Evolutionary conservation across 1,140 invertebrate genomes (phyloP), one percentile per base, ranked within the genome.

Genomic region (Bombus terrestris): DNA sequence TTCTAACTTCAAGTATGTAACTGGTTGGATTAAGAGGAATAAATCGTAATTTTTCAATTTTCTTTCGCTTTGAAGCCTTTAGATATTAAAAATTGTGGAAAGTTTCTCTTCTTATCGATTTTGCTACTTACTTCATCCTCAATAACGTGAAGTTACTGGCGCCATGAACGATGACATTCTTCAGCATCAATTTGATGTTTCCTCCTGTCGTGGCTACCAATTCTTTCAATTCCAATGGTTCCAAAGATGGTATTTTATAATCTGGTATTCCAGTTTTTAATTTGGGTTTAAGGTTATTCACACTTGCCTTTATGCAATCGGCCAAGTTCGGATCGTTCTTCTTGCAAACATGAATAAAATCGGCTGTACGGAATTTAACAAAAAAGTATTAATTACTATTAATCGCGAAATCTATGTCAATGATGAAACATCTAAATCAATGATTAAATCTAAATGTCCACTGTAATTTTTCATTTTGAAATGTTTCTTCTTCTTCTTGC

Each of bases 161-260:
- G 13, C 96, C 97, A 73, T 93, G 95, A 4, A 96, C 95, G 25
- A 94, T 94, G 0, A 97, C 92, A 84, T 97, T 94, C 57, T 93
- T 96, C 28, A 95, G 95, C 25, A 92, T 95, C 62, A 97, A 94
- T 87, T 92, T 96, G 28, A 97, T 91, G 0, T 95, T 96, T 6
- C 74, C 92, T n/a, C 95, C 94, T 64, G 97, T 95, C 0, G 95
- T 90, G 18, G 96, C 95, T 25, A 95, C 95, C 5, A 97, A 88
- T 88, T 97, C 96, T n/a, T 96, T 95, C 39, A 97, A 94, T 43
- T 96, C 87, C 32, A 97, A 92, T 13, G 97, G 97, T 86, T 97
- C 96, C 72, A 97, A 88, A 1, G 96, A 94, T 0, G 96, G 96
- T 25, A 97, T 95, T 83, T 96, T 96, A 64, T 96, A 95, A 62